Conservation (phyloP, 2,113 vertebrate species). For the Willisornis vidua region DNA sequence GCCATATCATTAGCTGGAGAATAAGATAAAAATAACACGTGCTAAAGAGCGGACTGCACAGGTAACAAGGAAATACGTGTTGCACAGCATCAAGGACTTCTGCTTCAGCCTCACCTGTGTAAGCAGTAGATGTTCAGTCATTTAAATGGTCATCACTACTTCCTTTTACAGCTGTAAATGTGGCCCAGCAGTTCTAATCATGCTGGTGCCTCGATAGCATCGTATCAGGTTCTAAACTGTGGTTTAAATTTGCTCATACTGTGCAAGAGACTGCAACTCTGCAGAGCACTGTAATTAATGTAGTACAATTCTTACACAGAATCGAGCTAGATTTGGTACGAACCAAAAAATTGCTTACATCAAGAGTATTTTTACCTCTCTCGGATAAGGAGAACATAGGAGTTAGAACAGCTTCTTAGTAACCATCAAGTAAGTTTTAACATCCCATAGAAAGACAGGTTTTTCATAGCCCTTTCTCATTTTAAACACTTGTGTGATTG, state of each 20-base stretch:
- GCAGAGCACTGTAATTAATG: neutral
- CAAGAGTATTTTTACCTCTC: neutral
- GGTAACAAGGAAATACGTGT: neutral
- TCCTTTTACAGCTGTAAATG: neutral
- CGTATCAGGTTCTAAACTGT: neutral
- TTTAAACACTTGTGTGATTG: neutral
- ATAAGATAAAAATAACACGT: neutral
- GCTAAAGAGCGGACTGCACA: neutral
- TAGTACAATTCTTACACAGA: neutral
- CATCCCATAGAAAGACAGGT: neutral
- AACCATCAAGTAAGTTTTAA: neutral
- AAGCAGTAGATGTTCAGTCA: neutral
- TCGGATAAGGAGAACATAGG: neutral
- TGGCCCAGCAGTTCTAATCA: neutral
- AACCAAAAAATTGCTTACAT: neutral
- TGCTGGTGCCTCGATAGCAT: neutral
- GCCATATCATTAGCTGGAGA: neutral
- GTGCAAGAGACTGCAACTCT: neutral
- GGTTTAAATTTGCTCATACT: neutral
- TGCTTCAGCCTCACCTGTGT: fast-evolving
- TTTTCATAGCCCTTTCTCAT: neutral
- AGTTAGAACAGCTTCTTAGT: neutral
- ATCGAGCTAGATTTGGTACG: neutral
- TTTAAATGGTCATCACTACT: neutral
- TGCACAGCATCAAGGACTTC: neutral